Evolutionary conservation across 2,113 vertebrate genomes (phyloP), one percentile per base, ranked within the genome.

Genomic region (Vombatus ursinus): DNA sequence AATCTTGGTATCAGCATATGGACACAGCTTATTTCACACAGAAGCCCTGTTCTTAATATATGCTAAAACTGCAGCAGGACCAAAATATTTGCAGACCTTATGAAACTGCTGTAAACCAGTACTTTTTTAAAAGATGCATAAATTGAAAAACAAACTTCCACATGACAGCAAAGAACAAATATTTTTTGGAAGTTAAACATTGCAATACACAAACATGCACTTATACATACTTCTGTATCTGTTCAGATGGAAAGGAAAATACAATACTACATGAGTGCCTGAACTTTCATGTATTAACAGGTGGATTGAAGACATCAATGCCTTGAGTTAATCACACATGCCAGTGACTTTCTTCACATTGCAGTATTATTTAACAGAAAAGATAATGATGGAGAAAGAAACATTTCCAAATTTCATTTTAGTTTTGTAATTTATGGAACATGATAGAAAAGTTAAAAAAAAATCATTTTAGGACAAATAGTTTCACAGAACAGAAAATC

Each of bases 171-270:
- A 24, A 84, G 50, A 95, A 84, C 14, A 90, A 92, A 84, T 1
- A 91, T 0, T 95, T 96, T 93, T 96, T 50, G 77, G 50, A 92
- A 84, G n/a, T 84, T 84, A 44, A 95, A 52, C 8, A 23, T 50
- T 47, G 10, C 44, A 25, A 53, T 50, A 68, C 8, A 2, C 3
- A 48, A 0, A 28, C 50, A 91, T 89, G 0, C 16, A 37, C n/a
- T 84, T 84, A 44, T 0, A 44, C 6, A 44, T 84, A 84, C 19
- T 84, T 84, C 44, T 44, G n/a, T 84, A 44, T 52, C 94, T 50
- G 52, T 94, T 91, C 28, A 61, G 93, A 57, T 10, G 54, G 8
- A 92, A 93, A 93, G 8, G 19, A 93, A 57, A 97, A 91, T 89
- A 44, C 7, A 52, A 9, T 53, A 11, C 10, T 48, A 57, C 28